Percentiles rank a stretch among this genome's conserved stretches.
Conservation (phyloP, 2,113 vertebrate species). For the Cyprinus carpio region DNA sequence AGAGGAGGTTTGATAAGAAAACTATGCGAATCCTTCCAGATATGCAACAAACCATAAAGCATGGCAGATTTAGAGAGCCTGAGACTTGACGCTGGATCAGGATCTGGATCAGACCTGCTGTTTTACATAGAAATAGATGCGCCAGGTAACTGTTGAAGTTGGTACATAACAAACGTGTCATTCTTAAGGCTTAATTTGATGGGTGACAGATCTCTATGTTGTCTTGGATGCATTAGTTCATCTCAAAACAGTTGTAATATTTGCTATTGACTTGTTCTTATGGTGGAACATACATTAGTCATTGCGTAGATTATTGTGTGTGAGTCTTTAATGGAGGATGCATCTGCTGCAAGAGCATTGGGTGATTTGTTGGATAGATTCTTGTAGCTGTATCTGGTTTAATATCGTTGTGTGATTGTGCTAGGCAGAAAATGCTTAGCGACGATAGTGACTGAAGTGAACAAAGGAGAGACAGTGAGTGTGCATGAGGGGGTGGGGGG, state of each 20-base stretch:
- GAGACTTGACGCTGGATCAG: constrained; percentile 74
- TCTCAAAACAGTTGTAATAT: background rate
- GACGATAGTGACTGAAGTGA: constrained; percentile 54
- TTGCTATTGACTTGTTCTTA: background rate
- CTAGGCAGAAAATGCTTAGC: constrained; percentile 61
- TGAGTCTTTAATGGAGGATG: background rate
- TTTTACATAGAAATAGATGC: constrained; percentile 88
- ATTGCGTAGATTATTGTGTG: background rate
- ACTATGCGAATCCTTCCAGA: constrained; percentile 52
- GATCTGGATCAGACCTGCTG: constrained; percentile 78
- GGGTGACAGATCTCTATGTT: background rate
- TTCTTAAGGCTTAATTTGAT: background rate
- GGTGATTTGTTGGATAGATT: background rate
- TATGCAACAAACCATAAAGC: constrained; percentile 78
- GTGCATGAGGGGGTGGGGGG: constrained; percentile 34
- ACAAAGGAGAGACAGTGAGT: constrained; percentile 69
- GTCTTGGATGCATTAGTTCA: background rate
- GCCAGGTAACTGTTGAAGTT: constrained; percentile 75
- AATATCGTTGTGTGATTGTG: constrained; percentile 29
- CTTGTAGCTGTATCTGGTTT: background rate
- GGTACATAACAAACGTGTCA: background rate
- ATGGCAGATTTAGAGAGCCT: constrained; percentile 79
- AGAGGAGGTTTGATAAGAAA: background rate
- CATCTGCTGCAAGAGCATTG: background rate
- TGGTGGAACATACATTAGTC: background rate